These are phyloP conservation scores for Linnaemya vulpina DNA, from an alignment of 2,888 invertebrate species.

Conservation along the genomic window DNA sequence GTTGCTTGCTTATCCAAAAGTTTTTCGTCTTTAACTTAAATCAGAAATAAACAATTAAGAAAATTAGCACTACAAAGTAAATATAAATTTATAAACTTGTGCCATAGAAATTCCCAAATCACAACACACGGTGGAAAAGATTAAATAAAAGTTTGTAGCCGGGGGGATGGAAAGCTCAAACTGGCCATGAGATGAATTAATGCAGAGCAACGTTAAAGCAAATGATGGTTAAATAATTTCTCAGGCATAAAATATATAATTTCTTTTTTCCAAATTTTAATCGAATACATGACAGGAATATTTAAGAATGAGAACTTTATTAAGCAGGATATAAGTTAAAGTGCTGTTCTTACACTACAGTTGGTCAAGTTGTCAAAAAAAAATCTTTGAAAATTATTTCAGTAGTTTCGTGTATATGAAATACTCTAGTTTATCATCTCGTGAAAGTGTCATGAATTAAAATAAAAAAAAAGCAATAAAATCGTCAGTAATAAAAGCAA, in stretches of 20 bases:
- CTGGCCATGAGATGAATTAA: neutral
- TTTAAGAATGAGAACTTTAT: neutral
- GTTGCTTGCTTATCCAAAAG: neutral
- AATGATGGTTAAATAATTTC: neutral
- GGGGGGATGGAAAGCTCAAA: neutral
- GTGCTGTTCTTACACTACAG: neutral
- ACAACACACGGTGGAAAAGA: conserved; percentile 33
- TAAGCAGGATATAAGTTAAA: neutral
- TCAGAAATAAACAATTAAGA: conserved; percentile 42
- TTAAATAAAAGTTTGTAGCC: conserved; percentile 13
- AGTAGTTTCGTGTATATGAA: too few species aligned
- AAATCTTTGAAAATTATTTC: too few species aligned
- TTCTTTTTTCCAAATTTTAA: conserved; percentile 22
- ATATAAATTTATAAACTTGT: conserved; percentile 30
- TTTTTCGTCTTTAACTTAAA: conserved; percentile 16
- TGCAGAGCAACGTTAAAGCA: neutral
- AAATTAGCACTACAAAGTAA: conserved; percentile 51
- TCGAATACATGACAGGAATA: conserved; percentile 4
- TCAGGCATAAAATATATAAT: neutral
- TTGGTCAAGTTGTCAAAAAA: neutral
- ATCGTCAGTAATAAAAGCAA: too few species aligned
- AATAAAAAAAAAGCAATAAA: too few species aligned
- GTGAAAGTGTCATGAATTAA: too few species aligned
- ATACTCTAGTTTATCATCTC: too few species aligned
- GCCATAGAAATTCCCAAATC: conserved; percentile 37